Percentiles rank a stretch among this genome's conserved stretches.
phyloP scores from a whole-genome alignment of 2,113 vertebrate genomes.

The Aspiorhynchus laticeps region DNA sequence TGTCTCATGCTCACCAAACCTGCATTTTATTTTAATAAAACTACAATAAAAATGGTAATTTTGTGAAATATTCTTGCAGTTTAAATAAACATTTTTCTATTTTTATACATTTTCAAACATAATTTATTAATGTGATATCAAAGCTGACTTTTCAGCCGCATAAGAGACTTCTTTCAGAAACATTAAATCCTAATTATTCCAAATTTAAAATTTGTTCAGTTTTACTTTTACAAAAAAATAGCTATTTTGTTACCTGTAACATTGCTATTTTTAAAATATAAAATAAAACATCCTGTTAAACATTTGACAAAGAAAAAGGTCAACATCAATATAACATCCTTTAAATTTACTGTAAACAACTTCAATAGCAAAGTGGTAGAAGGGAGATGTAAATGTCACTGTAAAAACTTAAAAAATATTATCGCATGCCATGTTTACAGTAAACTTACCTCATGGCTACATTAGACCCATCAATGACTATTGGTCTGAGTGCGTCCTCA shows the following conservation, averaged over 20 bases:
- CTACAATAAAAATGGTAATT: too few relatives aligned
- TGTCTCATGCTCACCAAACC: too few relatives aligned
- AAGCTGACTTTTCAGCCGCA: neutral
- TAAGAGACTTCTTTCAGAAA: neutral
- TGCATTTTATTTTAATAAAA: too few relatives aligned
- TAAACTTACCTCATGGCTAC: constrained; percentile 91
- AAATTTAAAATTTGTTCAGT: neutral
- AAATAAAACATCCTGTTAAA: neutral
- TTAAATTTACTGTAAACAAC: neutral
- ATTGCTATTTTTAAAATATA: neutral
- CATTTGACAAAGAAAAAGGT: neutral
- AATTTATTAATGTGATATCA: neutral
- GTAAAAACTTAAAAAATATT: neutral
- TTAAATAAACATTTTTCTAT: too few relatives aligned
- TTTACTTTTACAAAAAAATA: neutral
- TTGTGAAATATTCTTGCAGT: too few relatives aligned
- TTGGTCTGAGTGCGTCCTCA: constrained; percentile 77
- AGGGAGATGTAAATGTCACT: neutral
- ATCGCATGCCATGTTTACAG: neutral
- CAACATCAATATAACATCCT: neutral
- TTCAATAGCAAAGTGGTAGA: neutral
- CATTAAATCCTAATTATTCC: neutral
- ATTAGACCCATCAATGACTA: constrained; percentile 95
- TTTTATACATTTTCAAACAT: neutral
- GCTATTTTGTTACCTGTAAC: neutral